Percentiles rank a stretch among this genome's conserved stretches.
These are phyloP conservation scores for Gallinago media DNA, from an alignment of 2,113 vertebrate genomes.

Conservation along the genomic window DNA sequence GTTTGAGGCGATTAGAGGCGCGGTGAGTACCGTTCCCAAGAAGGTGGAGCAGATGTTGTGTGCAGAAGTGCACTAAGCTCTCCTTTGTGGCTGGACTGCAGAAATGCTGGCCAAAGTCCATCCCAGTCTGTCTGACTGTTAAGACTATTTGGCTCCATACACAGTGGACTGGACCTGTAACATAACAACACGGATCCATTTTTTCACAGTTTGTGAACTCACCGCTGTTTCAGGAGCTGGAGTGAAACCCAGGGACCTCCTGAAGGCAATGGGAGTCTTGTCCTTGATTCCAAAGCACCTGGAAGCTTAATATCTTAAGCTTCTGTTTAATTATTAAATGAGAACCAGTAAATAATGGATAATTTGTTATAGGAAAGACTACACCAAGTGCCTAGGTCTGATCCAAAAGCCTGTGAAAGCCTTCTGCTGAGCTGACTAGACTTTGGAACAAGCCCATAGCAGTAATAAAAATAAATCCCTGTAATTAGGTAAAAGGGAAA, in stretches of 20 bases:
- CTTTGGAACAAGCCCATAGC: background rate
- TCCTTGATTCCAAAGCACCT: background rate
- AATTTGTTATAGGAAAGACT: background rate
- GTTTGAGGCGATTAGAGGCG: background rate
- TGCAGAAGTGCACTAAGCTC: background rate
- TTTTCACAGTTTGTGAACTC: background rate
- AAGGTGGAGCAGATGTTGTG: background rate
- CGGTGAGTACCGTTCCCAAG: background rate
- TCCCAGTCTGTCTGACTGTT: accelerated
- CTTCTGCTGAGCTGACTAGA: background rate
- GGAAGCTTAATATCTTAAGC: background rate
- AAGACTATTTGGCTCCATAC: background rate
- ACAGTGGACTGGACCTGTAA: background rate
- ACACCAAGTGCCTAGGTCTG: background rate
- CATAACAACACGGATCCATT: accelerated
- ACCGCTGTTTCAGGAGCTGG: accelerated
- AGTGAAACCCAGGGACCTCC: background rate
- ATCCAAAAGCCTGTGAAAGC: background rate
- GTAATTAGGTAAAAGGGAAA: background rate
- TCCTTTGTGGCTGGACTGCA: background rate
- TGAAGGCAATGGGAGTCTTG: background rate
- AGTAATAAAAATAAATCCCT: conserved; percentile 27
- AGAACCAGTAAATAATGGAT: background rate
- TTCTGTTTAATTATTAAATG: background rate
- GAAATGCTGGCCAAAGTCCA: background rate